Base-by-base conservation (phyloP, 2,888 invertebrate species). In the Drosophila putrida region DNA sequence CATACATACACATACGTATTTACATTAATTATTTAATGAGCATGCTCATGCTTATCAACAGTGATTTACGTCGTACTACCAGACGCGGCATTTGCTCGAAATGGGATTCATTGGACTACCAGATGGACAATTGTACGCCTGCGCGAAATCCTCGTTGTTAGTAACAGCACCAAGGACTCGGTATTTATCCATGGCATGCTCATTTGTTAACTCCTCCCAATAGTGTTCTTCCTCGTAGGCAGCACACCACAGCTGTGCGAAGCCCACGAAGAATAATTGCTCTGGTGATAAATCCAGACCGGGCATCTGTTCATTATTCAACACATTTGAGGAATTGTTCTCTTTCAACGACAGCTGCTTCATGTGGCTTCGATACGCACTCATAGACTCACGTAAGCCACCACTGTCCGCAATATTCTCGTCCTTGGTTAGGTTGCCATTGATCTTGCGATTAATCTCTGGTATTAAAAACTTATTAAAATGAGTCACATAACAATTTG, bases 391-490 rank as follows among this genome's bases (percentile, higher is more conserved):
- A 0, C 80, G 77, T 33, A 91, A 51, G 0, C 91, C 91, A 1
- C 92, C 92, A 46, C 82, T 80, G 39, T 91, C 92, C 0, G 91
- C 92, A 13, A 91, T 91, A 46, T 91, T 91, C 54, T 92, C 92
- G 53, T 91, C 88, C 64, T 81, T 84, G 0, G 91, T 89, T 8
- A 63, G 63, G 8, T 85, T 81, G 2, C 91, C 92, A 47, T 91
- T 83, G 25, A 92, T 57, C 5, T 75, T 78, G 0, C 87, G 90
- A 64, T 91, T 90, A 4, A 92, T 86, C 59, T 92, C 90, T 2
- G 92, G 88, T 65, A 91, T 85, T 0, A 72, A 53, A 64, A 90
- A 91, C 0, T 46, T 78, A 47, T 79, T 80, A 43, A 75, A 92
- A 50, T 91, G 90, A 8, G 90, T 39, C 0, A 80, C 80, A 59